Percentiles rank a stretch among this genome's conserved stretches.
Conservation (phyloP, 2,797 vertebrate species). For the Myotis vivesi region DNA sequence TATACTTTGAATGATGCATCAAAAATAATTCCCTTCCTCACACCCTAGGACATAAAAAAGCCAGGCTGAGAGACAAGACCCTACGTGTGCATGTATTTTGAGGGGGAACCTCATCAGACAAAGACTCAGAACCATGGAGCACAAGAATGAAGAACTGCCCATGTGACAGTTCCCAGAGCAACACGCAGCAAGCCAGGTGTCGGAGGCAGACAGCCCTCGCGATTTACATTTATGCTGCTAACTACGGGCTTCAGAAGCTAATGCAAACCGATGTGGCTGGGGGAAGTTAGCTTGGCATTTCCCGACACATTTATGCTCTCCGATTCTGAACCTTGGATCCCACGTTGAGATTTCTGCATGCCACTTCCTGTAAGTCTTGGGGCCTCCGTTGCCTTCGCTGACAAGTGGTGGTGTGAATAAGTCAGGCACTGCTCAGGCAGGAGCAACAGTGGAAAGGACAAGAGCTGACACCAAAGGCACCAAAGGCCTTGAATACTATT, state of each 20-base stretch:
- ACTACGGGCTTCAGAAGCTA: fast-evolving
- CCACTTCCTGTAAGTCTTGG: background rate
- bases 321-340: fast-evolving
- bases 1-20: background rate
- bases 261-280: fast-evolving
- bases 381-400: background rate
- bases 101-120: background rate
- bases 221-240: fast-evolving
- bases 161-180: background rate
- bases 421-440: background rate
- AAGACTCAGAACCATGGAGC: background rate
- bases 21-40: background rate
- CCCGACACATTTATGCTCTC: background rate
- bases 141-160: background rate
- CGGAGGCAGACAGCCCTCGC: fast-evolving
- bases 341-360: background rate
- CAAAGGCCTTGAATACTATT: too few relatives aligned
- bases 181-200: fast-evolving
- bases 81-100: fast-evolving
- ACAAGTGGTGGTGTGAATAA: background rate
- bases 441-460: background rate
- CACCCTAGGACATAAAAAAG: background rate
- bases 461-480: background rate
- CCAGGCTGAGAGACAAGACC: too few relatives aligned
- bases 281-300: background rate